A percentile compares a stretch with the other conserved stretches of the same genome.
These are phyloP conservation scores for Hesperia comma DNA, from an alignment of 2,888 invertebrate genomes.

Conservation along the genomic window DNA sequence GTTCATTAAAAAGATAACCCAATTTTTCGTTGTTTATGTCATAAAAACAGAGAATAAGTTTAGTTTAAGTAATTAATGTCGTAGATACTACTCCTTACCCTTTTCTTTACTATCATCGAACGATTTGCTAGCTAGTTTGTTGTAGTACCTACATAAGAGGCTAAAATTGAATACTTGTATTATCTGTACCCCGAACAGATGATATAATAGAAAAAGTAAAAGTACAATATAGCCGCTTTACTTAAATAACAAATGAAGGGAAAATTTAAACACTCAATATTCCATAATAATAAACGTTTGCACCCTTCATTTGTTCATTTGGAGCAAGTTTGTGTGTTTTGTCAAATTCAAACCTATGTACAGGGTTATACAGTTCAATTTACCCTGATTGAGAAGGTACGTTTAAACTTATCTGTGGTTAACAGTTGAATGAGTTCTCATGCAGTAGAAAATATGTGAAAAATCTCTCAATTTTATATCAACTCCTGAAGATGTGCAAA, in stretches of 20 bases:
- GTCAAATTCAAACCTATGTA: conserved; percentile 45
- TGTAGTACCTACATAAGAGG: no score
- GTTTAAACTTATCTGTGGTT: conserved; percentile 65
- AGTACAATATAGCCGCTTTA: no score
- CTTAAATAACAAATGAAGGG: not conserved
- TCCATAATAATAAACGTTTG: conserved; percentile 18
- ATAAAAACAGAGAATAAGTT: no score
- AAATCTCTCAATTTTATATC: conserved; percentile 39
- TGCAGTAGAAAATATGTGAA: conserved; percentile 60
- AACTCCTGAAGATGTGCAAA: conserved; percentile 24
- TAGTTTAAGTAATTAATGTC: no score
- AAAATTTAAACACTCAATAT: conserved; percentile 3
- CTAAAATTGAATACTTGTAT: no score
- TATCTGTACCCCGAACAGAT: no score
- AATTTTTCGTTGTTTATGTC: no score
- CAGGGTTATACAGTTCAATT: conserved; percentile 33
- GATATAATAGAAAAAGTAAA: no score
- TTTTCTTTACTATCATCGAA: no score
- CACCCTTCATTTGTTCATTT: conserved; percentile 32
- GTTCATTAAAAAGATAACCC: no score
- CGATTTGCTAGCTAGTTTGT: no score
- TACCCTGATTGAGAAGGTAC: conserved; percentile 27
- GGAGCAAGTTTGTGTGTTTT: not conserved
- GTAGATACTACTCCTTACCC: no score
- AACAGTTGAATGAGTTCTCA: conserved; percentile 67